phyloP scores from a whole-genome alignment of 2,113 vertebrate genomes.

The Fulmarus glacialis region DNA sequence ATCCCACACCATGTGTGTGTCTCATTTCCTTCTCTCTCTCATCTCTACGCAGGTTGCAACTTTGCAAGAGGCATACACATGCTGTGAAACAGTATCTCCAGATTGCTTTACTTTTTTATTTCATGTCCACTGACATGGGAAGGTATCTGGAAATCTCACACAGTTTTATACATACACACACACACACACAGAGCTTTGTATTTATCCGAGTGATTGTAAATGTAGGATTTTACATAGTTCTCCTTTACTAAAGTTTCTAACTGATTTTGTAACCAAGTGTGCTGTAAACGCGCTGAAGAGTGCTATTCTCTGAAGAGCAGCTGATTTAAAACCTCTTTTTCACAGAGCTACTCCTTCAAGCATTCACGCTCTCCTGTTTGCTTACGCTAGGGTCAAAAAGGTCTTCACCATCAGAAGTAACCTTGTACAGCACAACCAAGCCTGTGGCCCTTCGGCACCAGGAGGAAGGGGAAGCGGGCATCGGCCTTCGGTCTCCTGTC shows the following conservation, averaged over 20 bases:
- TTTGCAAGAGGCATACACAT: neutral
- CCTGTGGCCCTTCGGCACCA: neutral
- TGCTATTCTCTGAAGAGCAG: neutral
- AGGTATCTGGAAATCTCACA: neutral
- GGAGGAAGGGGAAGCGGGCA: neutral
- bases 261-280: neutral
- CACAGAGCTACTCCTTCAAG: neutral
- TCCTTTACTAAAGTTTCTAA: neutral
- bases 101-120: neutral
- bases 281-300: neutral
- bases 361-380: neutral
- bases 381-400: neutral
- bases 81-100: neutral
- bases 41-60: neutral
- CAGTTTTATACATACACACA: neutral
- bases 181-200: neutral
- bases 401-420: neutral
- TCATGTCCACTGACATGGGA: neutral
- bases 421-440: neutral
- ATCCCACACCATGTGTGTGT: fast-evolving
- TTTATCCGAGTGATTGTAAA: neutral
- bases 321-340: neutral
- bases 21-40: neutral
- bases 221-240: neutral
- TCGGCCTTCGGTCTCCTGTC: neutral